Percentiles rank a stretch among this genome's conserved stretches.
These are phyloP conservation scores for Vicugna pacos DNA, from an alignment of 2,113 vertebrate genomes.

Conservation along the genomic window DNA sequence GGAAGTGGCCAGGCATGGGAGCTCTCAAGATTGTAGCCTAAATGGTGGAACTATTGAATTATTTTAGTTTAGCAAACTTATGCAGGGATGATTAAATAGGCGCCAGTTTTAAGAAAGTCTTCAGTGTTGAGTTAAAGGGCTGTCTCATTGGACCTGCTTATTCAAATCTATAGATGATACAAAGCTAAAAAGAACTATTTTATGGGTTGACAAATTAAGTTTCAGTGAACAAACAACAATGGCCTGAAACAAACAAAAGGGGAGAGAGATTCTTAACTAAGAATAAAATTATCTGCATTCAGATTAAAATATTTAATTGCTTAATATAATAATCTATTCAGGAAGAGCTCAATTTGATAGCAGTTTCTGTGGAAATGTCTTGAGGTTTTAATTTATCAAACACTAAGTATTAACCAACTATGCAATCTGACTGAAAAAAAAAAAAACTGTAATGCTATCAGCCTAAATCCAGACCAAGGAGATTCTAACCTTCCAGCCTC, in stretches of 20 bases:
- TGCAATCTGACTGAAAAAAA: neutral
- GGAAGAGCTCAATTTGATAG: neutral
- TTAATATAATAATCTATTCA: neutral
- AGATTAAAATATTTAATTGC: slow-evolving; percentile 36
- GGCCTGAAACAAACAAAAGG: neutral
- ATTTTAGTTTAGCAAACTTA: slow-evolving; percentile 41
- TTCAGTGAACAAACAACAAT: slow-evolving; percentile 41
- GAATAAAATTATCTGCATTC: slow-evolving; percentile 23
- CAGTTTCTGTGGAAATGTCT: neutral
- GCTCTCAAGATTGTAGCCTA: slow-evolving; percentile 35
- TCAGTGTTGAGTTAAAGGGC: neutral
- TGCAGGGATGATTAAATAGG: neutral
- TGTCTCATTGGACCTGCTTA: neutral
- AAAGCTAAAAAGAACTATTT: neutral
- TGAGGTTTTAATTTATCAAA: neutral
- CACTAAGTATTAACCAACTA: slow-evolving; percentile 13
- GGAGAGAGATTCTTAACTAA: neutral
- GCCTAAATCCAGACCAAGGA: neutral
- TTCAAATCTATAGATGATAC: slow-evolving; percentile 19
- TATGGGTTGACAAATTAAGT: slow-evolving; percentile 40
- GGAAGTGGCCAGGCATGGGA: neutral
- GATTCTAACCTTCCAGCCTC: neutral
- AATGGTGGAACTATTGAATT: slow-evolving; percentile 5
- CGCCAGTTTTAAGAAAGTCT: neutral
- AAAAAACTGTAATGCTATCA: neutral